Conservation (phyloP, 2,113 vertebrate species). For the Martes martes region DNA sequence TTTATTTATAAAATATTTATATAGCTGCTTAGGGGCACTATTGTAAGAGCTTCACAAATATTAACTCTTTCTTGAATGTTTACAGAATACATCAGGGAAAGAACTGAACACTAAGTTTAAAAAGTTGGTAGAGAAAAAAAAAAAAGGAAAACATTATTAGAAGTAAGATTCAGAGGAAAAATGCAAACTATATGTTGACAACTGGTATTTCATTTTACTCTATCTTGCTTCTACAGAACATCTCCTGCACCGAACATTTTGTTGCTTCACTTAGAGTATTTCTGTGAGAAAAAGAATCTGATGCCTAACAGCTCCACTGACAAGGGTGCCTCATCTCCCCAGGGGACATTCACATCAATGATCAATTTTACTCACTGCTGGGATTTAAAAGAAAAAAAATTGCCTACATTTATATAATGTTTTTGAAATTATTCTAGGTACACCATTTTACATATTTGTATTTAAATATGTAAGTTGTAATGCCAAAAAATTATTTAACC, state of each 20-base stretch:
- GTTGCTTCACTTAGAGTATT: neutral
- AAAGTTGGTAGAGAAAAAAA: neutral
- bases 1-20: neutral
- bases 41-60: neutral
- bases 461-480: neutral
- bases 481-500: neutral
- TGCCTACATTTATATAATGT: neutral
- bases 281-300: neutral
- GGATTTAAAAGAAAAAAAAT: neutral
- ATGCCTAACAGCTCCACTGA: neutral
- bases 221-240: neutral
- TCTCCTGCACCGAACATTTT: neutral
- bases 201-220: neutral
- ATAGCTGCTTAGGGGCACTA: neutral
- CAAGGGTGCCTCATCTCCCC: neutral
- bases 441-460: neutral
- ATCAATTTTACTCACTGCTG: neutral
- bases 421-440: neutral
- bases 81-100: neutral
- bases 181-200: neutral
- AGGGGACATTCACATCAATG: neutral
- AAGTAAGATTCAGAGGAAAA: neutral
- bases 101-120: neutral
- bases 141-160: neutral
- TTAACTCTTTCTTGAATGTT: neutral